Percentiles rank a stretch among this genome's conserved stretches.
Conservation (phyloP, 2,113 vertebrate genomes). For the Uropsilus gracilis region DNA sequence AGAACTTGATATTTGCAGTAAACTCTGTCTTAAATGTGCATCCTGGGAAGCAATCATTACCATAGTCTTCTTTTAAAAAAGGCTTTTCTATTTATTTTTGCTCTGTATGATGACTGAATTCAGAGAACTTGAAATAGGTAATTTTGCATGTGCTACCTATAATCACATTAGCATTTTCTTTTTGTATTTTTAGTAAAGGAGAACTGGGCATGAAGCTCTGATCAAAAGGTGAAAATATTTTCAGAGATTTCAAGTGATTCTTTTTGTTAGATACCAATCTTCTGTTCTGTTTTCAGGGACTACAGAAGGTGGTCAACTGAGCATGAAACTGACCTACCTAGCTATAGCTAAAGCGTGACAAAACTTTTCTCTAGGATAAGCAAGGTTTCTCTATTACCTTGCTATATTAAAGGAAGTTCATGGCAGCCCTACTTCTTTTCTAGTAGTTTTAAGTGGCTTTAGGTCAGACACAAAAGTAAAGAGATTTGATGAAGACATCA, state of each 20-base stretch:
- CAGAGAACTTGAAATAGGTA: not conserved
- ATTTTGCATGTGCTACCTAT: not conserved
- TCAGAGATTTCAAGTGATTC: slow-evolving; percentile 10
- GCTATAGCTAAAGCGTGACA: not conserved
- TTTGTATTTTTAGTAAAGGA: slow-evolving; percentile 20
- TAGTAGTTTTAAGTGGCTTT: slow-evolving; percentile 35
- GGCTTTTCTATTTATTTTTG: not conserved
- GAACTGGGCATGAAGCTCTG: not conserved
- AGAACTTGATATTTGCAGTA: not conserved
- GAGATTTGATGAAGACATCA: slow-evolving; percentile 45
- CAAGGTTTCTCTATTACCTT: not conserved
- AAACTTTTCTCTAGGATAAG: slow-evolving; percentile 3
- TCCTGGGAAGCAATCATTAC: not conserved
- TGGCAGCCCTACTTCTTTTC: not conserved
- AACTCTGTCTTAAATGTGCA: not conserved
- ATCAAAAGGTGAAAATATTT: slow-evolving; percentile 1
- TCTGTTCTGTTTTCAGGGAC: not conserved
- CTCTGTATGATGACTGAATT: not conserved
- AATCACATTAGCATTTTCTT: not conserved
- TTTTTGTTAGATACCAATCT: not conserved
- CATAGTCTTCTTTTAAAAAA: not conserved
- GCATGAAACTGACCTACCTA: not conserved
- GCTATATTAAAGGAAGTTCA: not conserved
- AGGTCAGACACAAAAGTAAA: slow-evolving; percentile 28
- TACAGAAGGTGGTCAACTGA: not conserved